Evolutionary conservation across 2,797 vertebrate genomes (phyloP).

Genomic region (Clarias pachynema): DNA sequence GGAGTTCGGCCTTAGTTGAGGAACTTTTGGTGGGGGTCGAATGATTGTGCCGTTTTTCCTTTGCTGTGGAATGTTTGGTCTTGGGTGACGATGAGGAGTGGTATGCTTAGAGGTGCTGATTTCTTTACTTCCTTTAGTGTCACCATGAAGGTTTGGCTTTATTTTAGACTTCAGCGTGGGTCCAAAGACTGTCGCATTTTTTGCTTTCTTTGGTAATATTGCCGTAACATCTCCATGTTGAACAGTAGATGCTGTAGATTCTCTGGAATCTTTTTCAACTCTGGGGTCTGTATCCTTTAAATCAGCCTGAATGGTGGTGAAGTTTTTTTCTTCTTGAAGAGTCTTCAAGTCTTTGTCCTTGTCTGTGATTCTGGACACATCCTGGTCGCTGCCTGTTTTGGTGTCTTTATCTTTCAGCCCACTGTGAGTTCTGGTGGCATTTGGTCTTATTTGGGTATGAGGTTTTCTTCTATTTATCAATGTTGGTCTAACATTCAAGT

Average conservation of each 20-base stretch:
- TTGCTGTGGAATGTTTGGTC: conserved; percentile 33
- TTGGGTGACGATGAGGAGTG: neutral
- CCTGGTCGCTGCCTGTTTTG: neutral
- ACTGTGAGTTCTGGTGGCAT: neutral
- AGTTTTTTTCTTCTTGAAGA: no score
- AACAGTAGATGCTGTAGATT: neutral
- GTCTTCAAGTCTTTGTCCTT: neutral
- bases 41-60: conserved; percentile 33
- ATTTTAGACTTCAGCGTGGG: conserved; percentile 19
- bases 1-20: conserved; percentile 26
- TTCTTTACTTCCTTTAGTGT: neutral
- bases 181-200: conserved; percentile 15
- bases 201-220: conserved; percentile 39
- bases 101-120: neutral
- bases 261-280: neutral
- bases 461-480: neutral
- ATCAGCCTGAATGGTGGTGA: neutral
- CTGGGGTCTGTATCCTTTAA: neutral
- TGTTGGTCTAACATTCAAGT: conserved; percentile 42
- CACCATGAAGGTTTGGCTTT: conserved; percentile 19
- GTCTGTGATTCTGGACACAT: neutral
- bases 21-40: conserved; percentile 9
- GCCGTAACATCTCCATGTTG: conserved; percentile 36
- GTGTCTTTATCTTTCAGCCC: neutral
- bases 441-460: neutral